A percentile compares a stretch with the other conserved stretches of the same genome.
These are phyloP conservation scores for Athene cunicularia DNA, from an alignment of 2,113 vertebrate species.

Conservation along the genomic window DNA sequence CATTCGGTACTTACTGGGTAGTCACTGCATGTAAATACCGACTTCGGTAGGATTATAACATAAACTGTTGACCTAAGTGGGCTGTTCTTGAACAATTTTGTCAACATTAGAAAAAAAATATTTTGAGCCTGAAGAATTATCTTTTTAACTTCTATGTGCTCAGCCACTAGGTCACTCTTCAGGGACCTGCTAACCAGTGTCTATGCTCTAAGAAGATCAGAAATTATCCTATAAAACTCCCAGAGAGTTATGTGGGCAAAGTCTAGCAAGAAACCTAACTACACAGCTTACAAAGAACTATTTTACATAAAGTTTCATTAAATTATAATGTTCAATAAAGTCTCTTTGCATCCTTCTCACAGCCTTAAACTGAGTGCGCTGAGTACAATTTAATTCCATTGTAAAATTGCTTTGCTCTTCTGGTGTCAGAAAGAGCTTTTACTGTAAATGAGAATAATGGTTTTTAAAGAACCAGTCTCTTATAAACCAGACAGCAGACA, in stretches of 20 bases:
- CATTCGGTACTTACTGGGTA: background rate
- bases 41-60: background rate
- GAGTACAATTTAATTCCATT: background rate
- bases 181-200: background rate
- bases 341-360: background rate
- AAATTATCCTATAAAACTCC: background rate
- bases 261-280: background rate
- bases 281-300: background rate
- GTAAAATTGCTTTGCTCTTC: background rate
- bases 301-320: background rate
- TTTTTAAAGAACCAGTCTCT: background rate
- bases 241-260: background rate
- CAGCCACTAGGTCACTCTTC: background rate
- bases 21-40: background rate
- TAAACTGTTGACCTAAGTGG: background rate
- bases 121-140: background rate
- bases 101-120: background rate
- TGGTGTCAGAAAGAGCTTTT: background rate
- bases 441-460: background rate
- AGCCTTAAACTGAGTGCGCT: background rate
- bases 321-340: background rate
- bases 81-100: background rate
- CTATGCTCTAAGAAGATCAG: background rate
- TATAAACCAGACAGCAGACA: background rate
- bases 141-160: background rate